Base-by-base conservation (phyloP, 1,140 invertebrate genomes). In the Caenorhabditis brenneri region DNA sequence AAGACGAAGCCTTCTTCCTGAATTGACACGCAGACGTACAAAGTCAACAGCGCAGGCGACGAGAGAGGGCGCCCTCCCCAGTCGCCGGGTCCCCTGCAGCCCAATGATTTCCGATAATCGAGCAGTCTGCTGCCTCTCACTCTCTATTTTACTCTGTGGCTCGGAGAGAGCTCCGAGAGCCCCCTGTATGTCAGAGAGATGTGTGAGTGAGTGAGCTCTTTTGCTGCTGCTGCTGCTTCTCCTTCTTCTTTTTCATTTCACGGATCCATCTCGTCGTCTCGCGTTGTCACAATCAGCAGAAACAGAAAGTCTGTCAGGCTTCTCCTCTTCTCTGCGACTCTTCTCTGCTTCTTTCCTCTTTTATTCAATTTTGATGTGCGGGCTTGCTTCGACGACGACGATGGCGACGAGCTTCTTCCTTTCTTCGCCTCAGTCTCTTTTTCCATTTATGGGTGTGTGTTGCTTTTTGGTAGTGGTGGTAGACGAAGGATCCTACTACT, bases 31-130 rank as follows among this genome's bases (percentile, higher is more conserved):
- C 36, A 74, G 36, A 74, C 65, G 10, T 12, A 15, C 36, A 74
- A 42, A 74, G 65, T 74, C 65, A 74, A 74, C 36, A 74, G 22
- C 65, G 36, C 33, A 42, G 36, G 65, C 65, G 36, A 31, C n/a
- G n/a, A 74, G 36, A 42, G n/a, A 29, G 36, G 65, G 65, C 65
- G 65, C 65, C 65, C 36, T 74, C 36, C 65, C 65, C 24, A 74
- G 65, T 74, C 33, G 33, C n/a, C 65, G 65, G 65, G 65, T 74
- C 65, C 65, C 65, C 65, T 74, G 36, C 65, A 74, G 65, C 81
- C 81, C 65, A 83, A 83, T 83, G 83, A 84, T 84, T 84, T 84
- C 78, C 74, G 36, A 82, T 82, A 82, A 82, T 82, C 55, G 58
- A 82, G 58, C 36, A 58, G 51, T 42, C 36, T 46, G 60, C 36